These are phyloP conservation scores for Laticauda colubrina DNA, from an alignment of 2,113 vertebrate species.

Conservation along the genomic window DNA sequence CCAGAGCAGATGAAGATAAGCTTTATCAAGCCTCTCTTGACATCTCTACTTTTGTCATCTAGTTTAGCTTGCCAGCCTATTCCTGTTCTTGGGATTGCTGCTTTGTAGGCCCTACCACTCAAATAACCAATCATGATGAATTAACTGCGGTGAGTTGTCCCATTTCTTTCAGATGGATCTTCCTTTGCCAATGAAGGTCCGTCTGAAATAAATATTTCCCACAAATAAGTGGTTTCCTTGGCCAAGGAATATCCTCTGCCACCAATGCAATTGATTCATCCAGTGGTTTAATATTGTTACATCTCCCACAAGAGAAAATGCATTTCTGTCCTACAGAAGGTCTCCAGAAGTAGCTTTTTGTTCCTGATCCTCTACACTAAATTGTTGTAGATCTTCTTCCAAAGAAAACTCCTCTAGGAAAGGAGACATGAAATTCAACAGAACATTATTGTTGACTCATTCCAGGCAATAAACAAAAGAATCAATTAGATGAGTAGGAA, in stretches of 20 bases:
- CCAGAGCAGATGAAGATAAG: neutral
- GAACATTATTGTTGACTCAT: conserved; percentile 62
- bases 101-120: neutral
- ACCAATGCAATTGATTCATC: neutral
- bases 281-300: neutral
- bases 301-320: neutral
- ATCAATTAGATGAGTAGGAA: conserved; percentile 60
- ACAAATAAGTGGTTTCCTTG: neutral
- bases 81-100: neutral
- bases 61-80: neutral
- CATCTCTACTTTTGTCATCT: neutral
- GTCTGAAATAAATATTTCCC: no score
- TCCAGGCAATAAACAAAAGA: conserved; percentile 59
- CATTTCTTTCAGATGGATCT: neutral
- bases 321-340: neutral
- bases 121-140: neutral
- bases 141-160: no score
- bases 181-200: neutral
- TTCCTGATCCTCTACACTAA: neutral
- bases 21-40: neutral
- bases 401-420: neutral
- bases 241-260: neutral
- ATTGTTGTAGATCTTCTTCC: neutral
- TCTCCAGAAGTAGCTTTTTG: neutral
- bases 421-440: conserved; percentile 4